These are phyloP conservation scores for Coryphaenoides rupestris DNA, from an alignment of 2,113 vertebrate genomes.

Conservation along the genomic window DNA sequence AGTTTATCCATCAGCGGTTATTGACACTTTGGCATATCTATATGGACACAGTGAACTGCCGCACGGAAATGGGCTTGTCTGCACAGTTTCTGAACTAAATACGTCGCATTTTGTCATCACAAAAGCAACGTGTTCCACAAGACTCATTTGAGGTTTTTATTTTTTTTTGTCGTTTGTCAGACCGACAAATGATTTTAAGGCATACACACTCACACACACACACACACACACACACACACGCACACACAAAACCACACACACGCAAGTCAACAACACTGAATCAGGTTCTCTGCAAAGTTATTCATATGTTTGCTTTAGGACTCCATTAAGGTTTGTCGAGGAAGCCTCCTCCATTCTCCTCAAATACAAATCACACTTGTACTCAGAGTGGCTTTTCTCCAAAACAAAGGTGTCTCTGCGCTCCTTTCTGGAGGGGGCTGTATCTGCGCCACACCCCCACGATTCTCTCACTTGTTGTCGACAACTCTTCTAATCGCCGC, in stretches of 20 bases:
- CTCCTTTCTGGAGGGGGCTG: slow-evolving; percentile 28
- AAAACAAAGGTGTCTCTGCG: slow-evolving; percentile 63
- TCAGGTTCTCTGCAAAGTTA: slow-evolving; percentile 15
- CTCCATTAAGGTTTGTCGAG: slow-evolving; percentile 35
- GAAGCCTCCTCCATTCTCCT: slow-evolving; percentile 51
- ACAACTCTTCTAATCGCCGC: slow-evolving; percentile 60
- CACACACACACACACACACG: not conserved
- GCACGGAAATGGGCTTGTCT: no score
- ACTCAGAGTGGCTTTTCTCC: slow-evolving; percentile 40
- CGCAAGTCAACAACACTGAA: slow-evolving; percentile 6
- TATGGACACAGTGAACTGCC: no score
- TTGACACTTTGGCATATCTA: no score
- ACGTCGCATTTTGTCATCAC: no score
- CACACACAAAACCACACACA: slow-evolving; percentile 1
- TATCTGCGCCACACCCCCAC: slow-evolving; percentile 56
- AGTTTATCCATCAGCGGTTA: no score
- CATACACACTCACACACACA: not conserved
- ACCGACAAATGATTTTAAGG: no score
- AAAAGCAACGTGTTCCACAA: no score
- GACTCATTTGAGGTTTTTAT: no score
- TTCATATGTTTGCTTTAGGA: slow-evolving; percentile 38
- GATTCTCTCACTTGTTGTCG: slow-evolving; percentile 57
- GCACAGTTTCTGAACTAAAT: no score
- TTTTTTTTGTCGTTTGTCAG: no score
- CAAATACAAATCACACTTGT: slow-evolving; percentile 54